A percentile compares a stretch with the other conserved stretches of the same genome.
These are phyloP conservation scores for Anableps anableps DNA, from an alignment of 2,797 vertebrate species.

Conservation along the genomic window DNA sequence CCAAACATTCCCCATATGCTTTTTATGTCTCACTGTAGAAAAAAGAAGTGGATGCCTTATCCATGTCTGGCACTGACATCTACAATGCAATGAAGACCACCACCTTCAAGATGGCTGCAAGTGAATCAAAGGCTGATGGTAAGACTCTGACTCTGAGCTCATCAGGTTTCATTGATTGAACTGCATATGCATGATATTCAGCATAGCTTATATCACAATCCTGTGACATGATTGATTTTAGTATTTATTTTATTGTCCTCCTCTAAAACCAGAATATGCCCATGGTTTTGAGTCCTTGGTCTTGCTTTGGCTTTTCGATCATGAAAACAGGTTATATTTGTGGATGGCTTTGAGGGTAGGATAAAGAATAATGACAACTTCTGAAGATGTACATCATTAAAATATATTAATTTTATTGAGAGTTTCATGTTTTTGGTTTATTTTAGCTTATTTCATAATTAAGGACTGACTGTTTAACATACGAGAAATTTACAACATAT, in stretches of 20 bases:
- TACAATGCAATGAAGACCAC: constrained; percentile 84
- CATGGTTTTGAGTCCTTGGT: neutral
- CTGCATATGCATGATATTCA: neutral
- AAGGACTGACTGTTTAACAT: neutral
- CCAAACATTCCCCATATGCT: neutral
- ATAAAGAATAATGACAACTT: neutral
- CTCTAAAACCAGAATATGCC: neutral
- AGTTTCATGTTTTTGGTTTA: neutral
- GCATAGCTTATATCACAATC: neutral
- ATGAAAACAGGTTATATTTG: no score
- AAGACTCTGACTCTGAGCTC: constrained; percentile 33
- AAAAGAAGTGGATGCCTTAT: constrained; percentile 86
- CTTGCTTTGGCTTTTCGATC: neutral
- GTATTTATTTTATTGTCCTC: neutral
- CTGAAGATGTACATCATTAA: neutral
- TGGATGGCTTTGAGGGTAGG: no score
- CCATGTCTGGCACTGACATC: constrained; percentile 80
- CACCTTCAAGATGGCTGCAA: constrained; percentile 87
- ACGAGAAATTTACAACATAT: neutral
- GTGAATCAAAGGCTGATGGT: constrained; percentile 87
- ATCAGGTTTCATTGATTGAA: neutral
- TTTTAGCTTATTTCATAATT: neutral
- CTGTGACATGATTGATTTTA: neutral
- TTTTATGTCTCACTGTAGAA: constrained; percentile 69
- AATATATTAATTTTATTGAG: neutral